Evolutionary conservation across 2,888 invertebrate genomes (phyloP).

Genomic region (Zygogramma bicolorata): DNA sequence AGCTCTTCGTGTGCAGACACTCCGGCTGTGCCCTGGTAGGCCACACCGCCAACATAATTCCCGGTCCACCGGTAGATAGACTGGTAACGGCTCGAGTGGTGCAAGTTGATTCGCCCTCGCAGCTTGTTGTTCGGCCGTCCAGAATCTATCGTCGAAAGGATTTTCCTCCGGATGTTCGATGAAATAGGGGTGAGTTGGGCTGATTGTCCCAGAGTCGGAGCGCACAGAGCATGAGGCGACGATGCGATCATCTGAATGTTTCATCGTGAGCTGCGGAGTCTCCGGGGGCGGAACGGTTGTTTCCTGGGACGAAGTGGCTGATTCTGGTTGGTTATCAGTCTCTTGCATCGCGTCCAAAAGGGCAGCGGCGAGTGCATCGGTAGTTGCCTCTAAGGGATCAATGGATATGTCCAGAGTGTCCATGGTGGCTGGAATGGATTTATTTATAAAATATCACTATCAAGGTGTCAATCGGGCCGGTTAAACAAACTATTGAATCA

Average conservation of each 20-base stretch:
- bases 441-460: not conserved
- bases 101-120: not conserved
- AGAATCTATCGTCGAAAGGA: not conserved
- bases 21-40: not conserved
- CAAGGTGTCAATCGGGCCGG: not conserved
- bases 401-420: not conserved
- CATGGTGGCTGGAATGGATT: not conserved
- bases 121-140: not conserved
- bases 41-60: not conserved
- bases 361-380: not conserved
- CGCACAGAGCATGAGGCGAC: not conserved
- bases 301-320: not conserved
- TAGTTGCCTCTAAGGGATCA: not conserved
- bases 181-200: not conserved
- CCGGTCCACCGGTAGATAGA: not conserved
- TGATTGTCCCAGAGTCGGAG: not conserved
- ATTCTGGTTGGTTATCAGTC: not conserved
- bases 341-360: not conserved
- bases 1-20: no score
- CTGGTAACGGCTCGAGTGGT: not conserved
- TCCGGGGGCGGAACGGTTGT: not conserved
- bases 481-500: not conserved
- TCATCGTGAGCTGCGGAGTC: no score
- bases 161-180: not conserved
- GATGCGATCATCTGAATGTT: no score